Base-by-base conservation (phyloP, 1,140 invertebrate genomes). In the Laodelphax striatellus region DNA sequence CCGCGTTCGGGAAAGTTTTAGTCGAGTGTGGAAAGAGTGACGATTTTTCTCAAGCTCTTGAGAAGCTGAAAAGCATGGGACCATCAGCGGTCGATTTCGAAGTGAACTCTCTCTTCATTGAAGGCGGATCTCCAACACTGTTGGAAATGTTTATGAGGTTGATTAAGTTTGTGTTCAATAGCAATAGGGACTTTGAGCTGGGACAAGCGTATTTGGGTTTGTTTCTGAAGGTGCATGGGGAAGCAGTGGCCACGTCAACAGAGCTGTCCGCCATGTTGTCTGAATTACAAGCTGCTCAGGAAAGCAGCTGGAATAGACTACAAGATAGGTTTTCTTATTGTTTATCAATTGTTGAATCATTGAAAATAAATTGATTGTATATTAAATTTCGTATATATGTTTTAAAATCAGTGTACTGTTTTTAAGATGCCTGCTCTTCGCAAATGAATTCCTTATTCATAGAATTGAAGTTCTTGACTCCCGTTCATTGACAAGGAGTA, bases 51-150 rank as follows among this genome's bases (percentile, higher is more conserved):
- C 57, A 73, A 42, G 80, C 85, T 52, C 75, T 95, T 14, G 75
- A 82, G 11, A 83, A 84, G 68, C 71, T 99, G n/a, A 94, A 92
- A 71, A 72, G 75, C 22, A 73, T 94, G 67, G 84, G 89, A 6
- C 90, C 94, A 0, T 90, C 92, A 1, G 81, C 84, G 56, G 85
- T 98, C 16, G 94, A 98, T 72, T 82, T 87, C 61, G 94, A 98
- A 80, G 82, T 99, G 21, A 83, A 88, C 63, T 86, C 83, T 5
- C 74, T 98, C 63, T 77, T 82, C 52, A 81, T 86, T 0, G 83
- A 89, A 63, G 76, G 76, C 5, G 86, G 84, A 1, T 88, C 85
- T 1, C 84, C 83, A 0, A 71, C 79, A 21, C 72, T 90, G 0
- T 80, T 97, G 79, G 68, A 82, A 34, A 80, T 87, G 62, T 98